Evolutionary conservation across 1,140 invertebrate genomes (phyloP).

Genomic region (Brachionus asplanchnoidis): DNA sequence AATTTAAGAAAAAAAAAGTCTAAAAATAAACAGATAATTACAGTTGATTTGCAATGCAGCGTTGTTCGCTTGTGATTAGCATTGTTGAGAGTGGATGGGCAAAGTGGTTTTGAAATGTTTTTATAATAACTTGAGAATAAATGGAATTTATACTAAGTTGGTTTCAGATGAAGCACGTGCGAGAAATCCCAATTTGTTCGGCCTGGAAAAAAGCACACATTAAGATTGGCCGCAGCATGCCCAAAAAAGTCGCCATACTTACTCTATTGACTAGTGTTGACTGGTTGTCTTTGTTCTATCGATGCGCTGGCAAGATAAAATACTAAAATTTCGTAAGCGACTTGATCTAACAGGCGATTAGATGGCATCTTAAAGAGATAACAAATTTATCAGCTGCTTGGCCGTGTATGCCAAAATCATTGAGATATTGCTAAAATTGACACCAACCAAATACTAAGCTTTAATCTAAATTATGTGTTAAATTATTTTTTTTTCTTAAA

Average conservation of each 20-base stretch:
- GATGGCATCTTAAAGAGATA: background rate
- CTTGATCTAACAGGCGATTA: background rate
- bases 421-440: background rate
- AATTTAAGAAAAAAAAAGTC: background rate
- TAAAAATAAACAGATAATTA: slow-evolving; percentile 33
- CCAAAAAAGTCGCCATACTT: background rate
- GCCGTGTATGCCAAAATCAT: background rate
- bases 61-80: slow-evolving; percentile 21
- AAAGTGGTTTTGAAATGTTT: background rate
- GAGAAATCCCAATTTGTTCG: background rate
- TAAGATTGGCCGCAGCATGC: background rate
- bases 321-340: background rate
- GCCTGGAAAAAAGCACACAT: background rate
- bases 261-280: background rate
- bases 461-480: background rate
- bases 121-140: background rate
- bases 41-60: slow-evolving; percentile 35
- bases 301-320: background rate
- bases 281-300: background rate
- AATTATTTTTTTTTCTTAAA: background rate
- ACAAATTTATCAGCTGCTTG: background rate
- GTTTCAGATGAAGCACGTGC: background rate
- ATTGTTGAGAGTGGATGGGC: background rate
- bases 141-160: background rate
- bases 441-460: background rate